These are phyloP conservation scores for Atta cephalotes DNA, from an alignment of 1,140 invertebrate genomes.

Conservation along the genomic window DNA sequence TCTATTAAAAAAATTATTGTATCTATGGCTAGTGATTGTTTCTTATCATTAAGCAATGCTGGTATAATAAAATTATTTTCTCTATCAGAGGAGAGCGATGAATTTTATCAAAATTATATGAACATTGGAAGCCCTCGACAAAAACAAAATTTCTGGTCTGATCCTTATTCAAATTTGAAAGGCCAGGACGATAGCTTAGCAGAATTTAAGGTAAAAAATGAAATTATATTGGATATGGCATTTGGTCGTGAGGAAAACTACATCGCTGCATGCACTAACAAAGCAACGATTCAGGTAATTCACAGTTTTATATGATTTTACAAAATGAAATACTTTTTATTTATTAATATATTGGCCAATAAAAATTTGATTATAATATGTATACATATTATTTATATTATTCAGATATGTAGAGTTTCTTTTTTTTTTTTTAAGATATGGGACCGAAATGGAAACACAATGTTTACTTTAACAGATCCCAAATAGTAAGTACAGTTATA, in stretches of 20 bases:
- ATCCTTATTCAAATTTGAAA: conserved; percentile 70
- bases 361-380: conserved; percentile 15
- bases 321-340: conserved; percentile 1
- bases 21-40: conserved; percentile 75
- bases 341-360: neutral
- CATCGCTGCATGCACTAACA: conserved; percentile 80
- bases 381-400: neutral
- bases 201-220: conserved; percentile 73
- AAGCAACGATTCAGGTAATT: conserved; percentile 78
- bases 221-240: conserved; percentile 80
- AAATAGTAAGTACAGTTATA: conserved; percentile 25
- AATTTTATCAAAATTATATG: conserved; percentile 57
- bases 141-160: conserved; percentile 80
- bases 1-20: conserved; percentile 81
- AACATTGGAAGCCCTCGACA: conserved; percentile 77
- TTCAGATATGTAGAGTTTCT: neutral
- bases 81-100: conserved; percentile 67
- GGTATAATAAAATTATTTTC: conserved; percentile 82
- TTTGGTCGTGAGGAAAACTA: conserved; percentile 75
- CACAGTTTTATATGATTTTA: conserved; percentile 27
- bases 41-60: conserved; percentile 80
- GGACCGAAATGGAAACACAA: conserved; percentile 71
- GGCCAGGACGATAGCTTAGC: conserved; percentile 77
- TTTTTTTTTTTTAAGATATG: conserved; percentile 76
- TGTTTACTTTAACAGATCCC: neutral